These are phyloP conservation scores for Therioaphis trifolii DNA, from an alignment of 2,888 invertebrate genomes.

Conservation along the genomic window DNA sequence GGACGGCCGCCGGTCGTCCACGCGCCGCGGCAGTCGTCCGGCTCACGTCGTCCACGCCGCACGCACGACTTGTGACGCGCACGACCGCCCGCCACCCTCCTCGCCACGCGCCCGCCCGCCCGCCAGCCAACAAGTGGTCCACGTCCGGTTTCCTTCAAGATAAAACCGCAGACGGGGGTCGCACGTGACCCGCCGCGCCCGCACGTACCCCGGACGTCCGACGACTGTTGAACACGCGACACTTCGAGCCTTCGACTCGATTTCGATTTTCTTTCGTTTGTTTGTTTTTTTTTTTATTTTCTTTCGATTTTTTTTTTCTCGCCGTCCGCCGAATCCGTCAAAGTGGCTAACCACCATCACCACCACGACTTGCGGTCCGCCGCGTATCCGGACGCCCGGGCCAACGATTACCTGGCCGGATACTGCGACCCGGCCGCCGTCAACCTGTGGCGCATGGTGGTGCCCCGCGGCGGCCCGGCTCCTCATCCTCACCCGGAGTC, in stretches of 20 bases:
- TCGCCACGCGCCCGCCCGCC: background rate
- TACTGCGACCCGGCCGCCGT: constrained; percentile 59
- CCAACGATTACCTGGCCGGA: constrained; percentile 55
- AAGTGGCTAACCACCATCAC: constrained; percentile 51
- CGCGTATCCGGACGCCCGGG: constrained; percentile 25
- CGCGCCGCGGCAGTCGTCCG: constrained; percentile 61
- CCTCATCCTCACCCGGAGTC: constrained; percentile 65
- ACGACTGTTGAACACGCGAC: background rate
- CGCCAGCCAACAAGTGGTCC: constrained; percentile 57
- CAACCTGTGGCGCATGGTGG: constrained; percentile 67
- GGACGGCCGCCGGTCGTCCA: constrained; percentile 63
- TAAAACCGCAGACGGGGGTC: constrained; percentile 50
- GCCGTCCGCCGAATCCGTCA: constrained; percentile 43
- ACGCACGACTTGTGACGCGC: constrained; percentile 11
- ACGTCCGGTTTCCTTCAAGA: constrained; percentile 50
- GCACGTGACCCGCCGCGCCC: constrained; percentile 45
- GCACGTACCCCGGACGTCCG: too few species aligned
- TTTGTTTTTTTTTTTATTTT: constrained; percentile 15
- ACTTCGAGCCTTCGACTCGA: background rate
- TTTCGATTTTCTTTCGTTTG: constrained; percentile 17
- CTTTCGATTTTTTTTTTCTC: constrained; percentile 2
- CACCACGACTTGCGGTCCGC: constrained; percentile 57
- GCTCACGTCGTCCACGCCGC: constrained; percentile 61
- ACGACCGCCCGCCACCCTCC: background rate
- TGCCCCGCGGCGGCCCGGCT: constrained; percentile 66